These are phyloP conservation scores for Rhynchotus rufescens DNA, from an alignment of 2,797 vertebrate species.

Conservation along the genomic window DNA sequence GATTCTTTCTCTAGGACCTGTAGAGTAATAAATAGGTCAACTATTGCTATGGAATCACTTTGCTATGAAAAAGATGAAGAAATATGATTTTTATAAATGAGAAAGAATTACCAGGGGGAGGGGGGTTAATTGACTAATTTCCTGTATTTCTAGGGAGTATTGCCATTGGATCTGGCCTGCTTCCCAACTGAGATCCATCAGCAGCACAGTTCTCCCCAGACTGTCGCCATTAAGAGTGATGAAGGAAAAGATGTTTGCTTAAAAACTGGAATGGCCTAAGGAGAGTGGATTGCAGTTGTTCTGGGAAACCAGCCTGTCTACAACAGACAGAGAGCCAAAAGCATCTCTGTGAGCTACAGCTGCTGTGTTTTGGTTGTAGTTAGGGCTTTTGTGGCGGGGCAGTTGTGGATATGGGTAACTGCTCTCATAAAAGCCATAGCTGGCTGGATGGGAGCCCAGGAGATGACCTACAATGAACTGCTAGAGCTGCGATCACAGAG, in stretches of 20 bases:
- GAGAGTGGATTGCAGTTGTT: background rate
- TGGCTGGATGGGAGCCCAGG: background rate
- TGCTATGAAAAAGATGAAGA: background rate
- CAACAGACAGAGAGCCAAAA: background rate
- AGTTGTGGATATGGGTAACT: background rate
- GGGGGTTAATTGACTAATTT: background rate
- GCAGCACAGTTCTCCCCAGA: background rate
- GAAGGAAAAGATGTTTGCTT: background rate
- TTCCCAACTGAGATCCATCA: background rate
- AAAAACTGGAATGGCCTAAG: background rate
- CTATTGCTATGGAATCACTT: background rate
- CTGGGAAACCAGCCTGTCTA: slow-evolving; percentile 3
- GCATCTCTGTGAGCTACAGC: background rate
- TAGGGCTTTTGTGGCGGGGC: background rate
- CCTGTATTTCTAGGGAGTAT: background rate
- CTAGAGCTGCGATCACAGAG: background rate
- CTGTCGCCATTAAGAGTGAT: background rate
- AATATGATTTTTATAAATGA: background rate
- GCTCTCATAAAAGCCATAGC: background rate
- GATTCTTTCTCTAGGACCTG: background rate
- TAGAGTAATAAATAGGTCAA: background rate
- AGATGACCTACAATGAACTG: background rate
- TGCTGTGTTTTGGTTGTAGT: slow-evolving; percentile 2
- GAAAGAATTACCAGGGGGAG: background rate
- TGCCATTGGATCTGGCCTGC: background rate